Evolutionary conservation across 2,113 vertebrate genomes (phyloP).

Genomic region (Junco hyemalis): DNA sequence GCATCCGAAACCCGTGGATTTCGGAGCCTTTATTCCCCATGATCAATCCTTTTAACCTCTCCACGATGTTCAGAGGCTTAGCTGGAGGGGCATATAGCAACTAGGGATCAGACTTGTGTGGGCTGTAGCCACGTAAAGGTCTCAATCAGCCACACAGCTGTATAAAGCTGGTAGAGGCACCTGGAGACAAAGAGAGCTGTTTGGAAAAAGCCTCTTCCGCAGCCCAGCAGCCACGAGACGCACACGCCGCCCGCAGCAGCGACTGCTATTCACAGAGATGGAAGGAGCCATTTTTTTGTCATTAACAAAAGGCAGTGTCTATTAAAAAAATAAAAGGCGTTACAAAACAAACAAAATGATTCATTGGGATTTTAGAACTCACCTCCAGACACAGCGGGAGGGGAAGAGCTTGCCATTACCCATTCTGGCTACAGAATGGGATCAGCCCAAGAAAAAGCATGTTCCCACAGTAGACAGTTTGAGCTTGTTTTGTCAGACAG

Average conservation of each 20-base stretch:
- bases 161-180: background rate
- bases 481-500: conserved; percentile 41
- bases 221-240: background rate
- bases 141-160: background rate
- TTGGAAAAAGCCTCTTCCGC: background rate
- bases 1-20: background rate
- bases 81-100: background rate
- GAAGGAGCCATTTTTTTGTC: conserved; percentile 43
- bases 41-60: background rate
- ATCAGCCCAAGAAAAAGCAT: conserved; percentile 3
- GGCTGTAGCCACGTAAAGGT: background rate
- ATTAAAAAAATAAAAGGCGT: conserved; percentile 32
- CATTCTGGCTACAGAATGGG: conserved; percentile 35
- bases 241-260: background rate
- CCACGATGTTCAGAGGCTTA: background rate
- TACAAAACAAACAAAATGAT: conserved; percentile 52
- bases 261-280: background rate
- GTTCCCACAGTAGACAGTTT: conserved; percentile 60
- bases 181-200: background rate
- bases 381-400: conserved; percentile 55
- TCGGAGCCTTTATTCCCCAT: background rate
- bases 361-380: conserved; percentile 63
- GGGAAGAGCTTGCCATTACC: conserved; percentile 27
- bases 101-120: background rate
- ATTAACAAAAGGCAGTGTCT: conserved; percentile 47